Percentiles rank a stretch among this genome's conserved stretches.
phyloP scores from a whole-genome alignment of 2,888 invertebrate genomes.

The Bellardia pandia region DNA sequence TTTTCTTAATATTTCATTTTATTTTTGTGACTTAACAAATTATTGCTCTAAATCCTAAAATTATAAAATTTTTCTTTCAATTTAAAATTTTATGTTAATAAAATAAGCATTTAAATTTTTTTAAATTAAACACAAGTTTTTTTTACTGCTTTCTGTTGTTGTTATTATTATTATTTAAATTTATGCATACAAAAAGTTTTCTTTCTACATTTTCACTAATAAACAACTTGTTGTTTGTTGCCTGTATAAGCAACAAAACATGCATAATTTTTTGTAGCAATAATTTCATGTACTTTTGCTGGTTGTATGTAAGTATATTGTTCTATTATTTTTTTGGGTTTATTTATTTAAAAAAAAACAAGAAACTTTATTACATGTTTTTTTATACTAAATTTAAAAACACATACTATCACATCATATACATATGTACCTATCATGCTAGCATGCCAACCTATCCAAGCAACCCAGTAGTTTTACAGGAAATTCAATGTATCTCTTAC shows the following conservation, averaged over 20 bases:
- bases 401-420: neutral
- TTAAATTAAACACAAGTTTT: neutral
- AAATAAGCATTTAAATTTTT: neutral
- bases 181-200: constrained; percentile 40
- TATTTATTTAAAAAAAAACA: constrained; percentile 26
- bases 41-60: too few relatives aligned
- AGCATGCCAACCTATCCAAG: neutral
- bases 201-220: constrained; percentile 25
- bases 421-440: neutral
- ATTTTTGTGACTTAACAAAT: too few relatives aligned
- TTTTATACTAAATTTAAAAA: neutral
- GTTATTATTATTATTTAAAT: neutral
- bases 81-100: too few relatives aligned
- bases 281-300: constrained; percentile 30
- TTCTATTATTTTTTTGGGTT: constrained; percentile 6
- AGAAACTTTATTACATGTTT: constrained; percentile 34
- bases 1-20: too few relatives aligned
- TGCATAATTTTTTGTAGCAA: constrained; percentile 9
- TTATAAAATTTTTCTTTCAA: too few relatives aligned
- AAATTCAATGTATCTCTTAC: too few relatives aligned
- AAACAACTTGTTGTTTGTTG: constrained; percentile 60
- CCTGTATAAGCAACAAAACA: constrained; percentile 30
- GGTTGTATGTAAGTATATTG: constrained; percentile 4
- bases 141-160: neutral
- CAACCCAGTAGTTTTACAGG: too few relatives aligned